A percentile compares a stretch with the other conserved stretches of the same genome.
phyloP scores from a whole-genome alignment of 2,113 vertebrate species.

The Etia nguti region DNA sequence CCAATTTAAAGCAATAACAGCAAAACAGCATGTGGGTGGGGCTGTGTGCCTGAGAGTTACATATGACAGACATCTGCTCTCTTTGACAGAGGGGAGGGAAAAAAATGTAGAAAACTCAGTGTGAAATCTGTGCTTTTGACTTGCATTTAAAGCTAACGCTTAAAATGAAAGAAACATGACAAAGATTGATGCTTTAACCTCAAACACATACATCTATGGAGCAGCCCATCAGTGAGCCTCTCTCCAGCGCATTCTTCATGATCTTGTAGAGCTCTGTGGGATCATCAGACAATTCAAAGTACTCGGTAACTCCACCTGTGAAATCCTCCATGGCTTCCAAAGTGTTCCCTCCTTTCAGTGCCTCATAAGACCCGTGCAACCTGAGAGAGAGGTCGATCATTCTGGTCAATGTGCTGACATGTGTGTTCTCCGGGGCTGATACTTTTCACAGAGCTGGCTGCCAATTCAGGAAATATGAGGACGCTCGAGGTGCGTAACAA shows the following conservation, averaged over 20 bases:
- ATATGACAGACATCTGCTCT: background rate
- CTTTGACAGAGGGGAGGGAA: background rate
- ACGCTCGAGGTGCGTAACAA: background rate
- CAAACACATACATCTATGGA: constrained; percentile 88
- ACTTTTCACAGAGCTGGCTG: background rate
- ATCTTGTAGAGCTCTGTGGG: constrained; percentile 88
- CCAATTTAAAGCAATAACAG: background rate
- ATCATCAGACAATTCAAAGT: constrained; percentile 87
- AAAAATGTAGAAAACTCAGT: background rate
- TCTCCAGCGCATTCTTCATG: constrained; percentile 90
- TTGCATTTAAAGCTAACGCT: background rate
- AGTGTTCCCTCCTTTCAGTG: constrained; percentile 94
- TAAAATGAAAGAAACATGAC: background rate
- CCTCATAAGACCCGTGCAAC: constrained; percentile 93
- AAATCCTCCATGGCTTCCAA: constrained; percentile 99
- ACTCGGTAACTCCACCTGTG: constrained; percentile 94
- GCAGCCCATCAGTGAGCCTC: constrained; percentile 96
- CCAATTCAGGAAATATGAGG: background rate
- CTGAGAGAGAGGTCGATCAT: constrained; percentile 65
- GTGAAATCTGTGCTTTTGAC: background rate
- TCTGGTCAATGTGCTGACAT: background rate
- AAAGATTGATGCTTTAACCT: background rate
- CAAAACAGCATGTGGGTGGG: background rate
- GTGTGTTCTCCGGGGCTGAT: background rate
- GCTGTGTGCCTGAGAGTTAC: background rate